Evolutionary conservation across 1,140 invertebrate species (phyloP).

Genomic region (Anadara kagoshimensis): DNA sequence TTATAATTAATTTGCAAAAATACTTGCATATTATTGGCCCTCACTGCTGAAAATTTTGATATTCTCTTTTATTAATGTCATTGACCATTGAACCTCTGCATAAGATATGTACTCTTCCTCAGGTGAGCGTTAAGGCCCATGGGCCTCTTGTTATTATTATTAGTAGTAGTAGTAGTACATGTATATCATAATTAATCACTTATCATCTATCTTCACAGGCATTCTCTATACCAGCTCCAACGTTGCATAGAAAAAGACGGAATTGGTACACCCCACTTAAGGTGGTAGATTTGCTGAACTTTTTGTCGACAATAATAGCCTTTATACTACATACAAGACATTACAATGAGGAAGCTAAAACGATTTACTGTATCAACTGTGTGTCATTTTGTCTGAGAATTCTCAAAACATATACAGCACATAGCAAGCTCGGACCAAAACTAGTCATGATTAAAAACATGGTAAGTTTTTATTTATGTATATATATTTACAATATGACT

Average conservation of each 20-base stretch:
- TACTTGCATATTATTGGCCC: too few species aligned
- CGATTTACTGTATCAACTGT: conserved; percentile 63
- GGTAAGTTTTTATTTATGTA: conserved; percentile 65
- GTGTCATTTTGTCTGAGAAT: conserved; percentile 68
- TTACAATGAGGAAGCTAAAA: conserved; percentile 52
- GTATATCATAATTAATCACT: too few species aligned
- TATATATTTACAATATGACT: too few species aligned
- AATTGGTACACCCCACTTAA: conserved; percentile 67
- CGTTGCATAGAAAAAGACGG: conserved; percentile 53
- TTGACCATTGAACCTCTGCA: too few species aligned
- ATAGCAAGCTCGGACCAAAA: conserved; percentile 73
- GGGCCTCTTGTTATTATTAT: too few species aligned
- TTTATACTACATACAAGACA: conserved; percentile 47
- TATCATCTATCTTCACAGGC: too few species aligned
- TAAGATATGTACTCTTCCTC: too few species aligned
- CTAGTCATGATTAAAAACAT: conserved; percentile 75
- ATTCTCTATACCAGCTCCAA: conserved; percentile 58
- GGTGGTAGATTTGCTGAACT: conserved; percentile 59
- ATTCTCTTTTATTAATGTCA: too few species aligned
- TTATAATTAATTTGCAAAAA: too few species aligned
- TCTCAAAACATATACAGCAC: conserved; percentile 65
- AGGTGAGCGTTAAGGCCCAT: too few species aligned
- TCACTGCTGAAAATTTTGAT: too few species aligned
- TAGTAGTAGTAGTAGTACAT: too few species aligned
- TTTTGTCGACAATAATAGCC: conserved; percentile 58